These are phyloP conservation scores for Spilogale gracilis DNA, from an alignment of 2,113 vertebrate species.

Conservation along the genomic window DNA sequence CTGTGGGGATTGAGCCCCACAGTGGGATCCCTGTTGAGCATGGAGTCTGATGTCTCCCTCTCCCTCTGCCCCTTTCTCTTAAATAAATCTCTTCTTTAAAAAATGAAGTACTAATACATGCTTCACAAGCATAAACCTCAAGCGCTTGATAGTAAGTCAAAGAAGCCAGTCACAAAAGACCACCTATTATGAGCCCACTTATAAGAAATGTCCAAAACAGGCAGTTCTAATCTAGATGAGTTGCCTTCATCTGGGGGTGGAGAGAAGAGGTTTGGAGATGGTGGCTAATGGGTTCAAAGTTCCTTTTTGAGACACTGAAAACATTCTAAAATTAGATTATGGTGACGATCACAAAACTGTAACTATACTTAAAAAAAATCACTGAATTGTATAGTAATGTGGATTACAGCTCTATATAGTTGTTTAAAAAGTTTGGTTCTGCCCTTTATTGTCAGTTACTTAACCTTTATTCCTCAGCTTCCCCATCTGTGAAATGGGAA, in stretches of 20 bases:
- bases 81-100: no score
- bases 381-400: background rate
- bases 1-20: no score
- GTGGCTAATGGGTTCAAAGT: background rate
- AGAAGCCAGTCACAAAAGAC: slow-evolving; percentile 8
- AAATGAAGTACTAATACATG: background rate
- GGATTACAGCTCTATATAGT: background rate
- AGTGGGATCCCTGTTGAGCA: no score
- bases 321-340: slow-evolving; percentile 32
- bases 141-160: background rate
- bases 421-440: slow-evolving; percentile 17
- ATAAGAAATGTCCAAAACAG: background rate
- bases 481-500: background rate
- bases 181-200: background rate
- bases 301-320: background rate
- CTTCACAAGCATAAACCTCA: background rate
- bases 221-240: background rate
- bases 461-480: background rate
- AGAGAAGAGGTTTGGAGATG: no score
- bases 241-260: background rate
- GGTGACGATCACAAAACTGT: background rate
- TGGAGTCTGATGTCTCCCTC: background rate
- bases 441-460: background rate
- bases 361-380: background rate
- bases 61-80: background rate